Evolutionary conservation across 2,113 vertebrate species (phyloP), one percentile per base, ranked within the genome.

Genomic region (Catharus minimus): DNA sequence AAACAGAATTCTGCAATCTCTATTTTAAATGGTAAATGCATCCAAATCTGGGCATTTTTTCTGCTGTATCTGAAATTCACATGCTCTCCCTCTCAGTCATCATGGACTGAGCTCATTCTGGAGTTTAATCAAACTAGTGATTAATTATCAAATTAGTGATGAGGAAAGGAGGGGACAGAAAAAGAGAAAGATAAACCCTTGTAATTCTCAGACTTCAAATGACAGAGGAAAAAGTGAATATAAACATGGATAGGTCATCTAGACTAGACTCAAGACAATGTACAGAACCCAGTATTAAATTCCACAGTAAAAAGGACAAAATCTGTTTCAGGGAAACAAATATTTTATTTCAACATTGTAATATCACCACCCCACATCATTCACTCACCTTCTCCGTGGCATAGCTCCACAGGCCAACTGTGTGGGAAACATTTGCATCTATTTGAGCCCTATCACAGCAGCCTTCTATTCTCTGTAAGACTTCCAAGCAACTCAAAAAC

Each of bases 401-500:
- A 7, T 99, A 99, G 46, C 98, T 98, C 99, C 99, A 99, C 33
- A 99, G 96, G 5, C 99, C 99, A 74, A 99, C 99, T 1, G 98
- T 99, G 88, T 99, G 99, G 23, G 98, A 98, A 87, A 98, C 95
- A 95, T 99, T 99, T 20, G 98, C 98, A 30, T 99, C 99, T 36
- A 99, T 96, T 86, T 99, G 99, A 13, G 97, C 97, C 52, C 97
- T 98, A 66, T 99, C 99, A 57, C 99, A 99, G 92, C 99, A 99
- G 72, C 99, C 98, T 92, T 99, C 99, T 67, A 99, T 99, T 93
- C 99, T 97, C 97, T 99, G 99, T 78, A 99, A 96, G 90, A 99
- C 99, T 97, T 99, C 99, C 97, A 99, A 94, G 77, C 99, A 99
- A 95, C 99, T 99, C 94, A 99, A 97, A 82, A 99, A 99, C 52